Conservation (phyloP, 2,888 invertebrate genomes). For the Anodontia alba region DNA sequence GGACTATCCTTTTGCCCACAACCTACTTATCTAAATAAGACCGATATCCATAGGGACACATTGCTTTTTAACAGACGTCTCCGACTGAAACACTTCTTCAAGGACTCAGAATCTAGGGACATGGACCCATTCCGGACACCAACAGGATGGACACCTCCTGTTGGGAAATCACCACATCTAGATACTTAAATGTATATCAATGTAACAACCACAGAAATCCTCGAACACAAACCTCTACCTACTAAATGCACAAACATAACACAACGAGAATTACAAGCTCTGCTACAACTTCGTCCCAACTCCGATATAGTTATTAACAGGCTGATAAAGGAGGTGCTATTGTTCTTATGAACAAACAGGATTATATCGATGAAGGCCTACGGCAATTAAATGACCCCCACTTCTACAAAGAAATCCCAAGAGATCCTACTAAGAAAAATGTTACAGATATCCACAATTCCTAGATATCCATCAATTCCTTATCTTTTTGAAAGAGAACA, state of each 20-base stretch:
- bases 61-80: not conserved
- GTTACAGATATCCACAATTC: not conserved
- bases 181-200: not conserved
- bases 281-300: not conserved
- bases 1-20: not conserved
- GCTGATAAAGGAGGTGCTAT: slow-evolving; percentile 30
- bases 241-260: not conserved
- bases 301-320: not conserved
- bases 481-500: not conserved
- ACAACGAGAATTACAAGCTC: not conserved
- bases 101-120: not conserved
- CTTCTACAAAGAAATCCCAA: not conserved
- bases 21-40: not conserved
- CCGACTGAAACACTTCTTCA: not conserved
- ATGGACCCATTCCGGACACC: not conserved
- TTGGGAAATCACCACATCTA: not conserved
- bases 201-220: not conserved
- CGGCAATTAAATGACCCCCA: slow-evolving; percentile 12
- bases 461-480: slow-evolving; percentile 16
- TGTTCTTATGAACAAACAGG: slow-evolving; percentile 12
- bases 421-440: not conserved
- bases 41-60: not conserved
- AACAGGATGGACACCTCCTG: not conserved
- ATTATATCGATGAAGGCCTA: slow-evolving; percentile 23
- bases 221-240: not conserved